Conservation (phyloP, 2,113 vertebrate species). For the Collichthys lucidus region DNA sequence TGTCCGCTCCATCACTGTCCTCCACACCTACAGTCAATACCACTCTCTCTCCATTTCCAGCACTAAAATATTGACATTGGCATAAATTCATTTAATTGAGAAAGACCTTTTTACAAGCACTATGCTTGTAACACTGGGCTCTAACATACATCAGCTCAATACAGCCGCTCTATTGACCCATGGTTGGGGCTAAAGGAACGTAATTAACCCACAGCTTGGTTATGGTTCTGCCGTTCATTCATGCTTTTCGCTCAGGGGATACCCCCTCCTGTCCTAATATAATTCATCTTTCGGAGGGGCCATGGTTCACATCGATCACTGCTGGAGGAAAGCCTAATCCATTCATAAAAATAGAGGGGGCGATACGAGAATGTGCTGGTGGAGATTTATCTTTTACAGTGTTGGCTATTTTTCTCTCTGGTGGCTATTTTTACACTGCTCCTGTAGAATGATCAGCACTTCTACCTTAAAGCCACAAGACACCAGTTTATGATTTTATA, state of each 20-base stretch:
- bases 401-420: background rate
- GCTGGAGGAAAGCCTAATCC: slow-evolving; percentile 21
- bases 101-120: slow-evolving; percentile 56
- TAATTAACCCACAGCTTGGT: slow-evolving; percentile 39
- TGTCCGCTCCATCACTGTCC: slow-evolving; percentile 29
- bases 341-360: slow-evolving; percentile 40
- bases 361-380: background rate
- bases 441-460: background rate
- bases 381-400: background rate
- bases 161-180: slow-evolving; percentile 53
- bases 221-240: slow-evolving; percentile 41
- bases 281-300: slow-evolving; percentile 21
- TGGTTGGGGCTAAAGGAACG: slow-evolving; percentile 14
- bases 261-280: slow-evolving; percentile 10
- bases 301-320: slow-evolving; percentile 27
- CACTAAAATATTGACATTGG: slow-evolving; percentile 61
- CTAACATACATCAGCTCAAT: slow-evolving; percentile 55
- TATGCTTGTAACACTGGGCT: slow-evolving; percentile 17
- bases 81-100: slow-evolving; percentile 71
- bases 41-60: slow-evolving; percentile 39
- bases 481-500: background rate
- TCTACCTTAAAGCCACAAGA: no score
- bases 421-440: slow-evolving; percentile 1
- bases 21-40: slow-evolving; percentile 51
- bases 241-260: slow-evolving; percentile 40